A percentile compares a stretch with the other conserved stretches of the same genome.
Conservation (phyloP, 2,797 vertebrate genomes). For the Serranus cabrilla region DNA sequence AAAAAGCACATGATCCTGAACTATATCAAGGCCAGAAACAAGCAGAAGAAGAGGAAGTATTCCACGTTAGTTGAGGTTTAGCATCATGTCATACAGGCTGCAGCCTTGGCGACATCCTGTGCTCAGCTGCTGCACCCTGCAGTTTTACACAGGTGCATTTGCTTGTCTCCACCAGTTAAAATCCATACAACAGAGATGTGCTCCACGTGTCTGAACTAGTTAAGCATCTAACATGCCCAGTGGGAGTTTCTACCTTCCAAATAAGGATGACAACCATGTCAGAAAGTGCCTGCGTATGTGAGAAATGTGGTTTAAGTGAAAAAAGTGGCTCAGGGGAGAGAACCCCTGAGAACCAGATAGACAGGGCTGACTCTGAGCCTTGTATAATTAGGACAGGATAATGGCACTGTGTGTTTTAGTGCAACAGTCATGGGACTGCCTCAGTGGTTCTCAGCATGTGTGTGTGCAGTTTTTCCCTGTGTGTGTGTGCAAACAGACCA, state of each 20-base stretch:
- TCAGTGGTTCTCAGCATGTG: slow-evolving; percentile 2
- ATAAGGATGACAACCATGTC: slow-evolving; percentile 66
- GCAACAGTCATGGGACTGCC: slow-evolving; percentile 69
- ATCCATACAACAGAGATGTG: slow-evolving; percentile 61
- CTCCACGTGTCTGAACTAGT: slow-evolving; percentile 69
- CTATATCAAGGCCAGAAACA: neutral
- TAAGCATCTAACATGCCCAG: slow-evolving; percentile 64
- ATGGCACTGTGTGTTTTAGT: slow-evolving; percentile 64
- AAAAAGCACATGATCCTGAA: neutral
- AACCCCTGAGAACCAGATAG: slow-evolving; percentile 57
- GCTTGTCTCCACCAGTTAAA: slow-evolving; percentile 69
- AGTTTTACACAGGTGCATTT: slow-evolving; percentile 69
- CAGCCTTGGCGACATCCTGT: slow-evolving; percentile 38
- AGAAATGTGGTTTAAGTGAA: slow-evolving; percentile 34
- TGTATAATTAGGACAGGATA: slow-evolving; percentile 72
- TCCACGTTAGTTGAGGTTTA: slow-evolving; percentile 4
- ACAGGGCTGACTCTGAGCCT: slow-evolving; percentile 55
- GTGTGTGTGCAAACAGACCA: slow-evolving; percentile 22
- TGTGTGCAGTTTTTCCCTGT: neutral
- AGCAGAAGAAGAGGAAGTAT: neutral
- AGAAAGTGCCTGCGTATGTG: slow-evolving; percentile 46
- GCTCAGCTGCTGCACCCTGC: slow-evolving; percentile 69
- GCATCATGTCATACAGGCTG: slow-evolving; percentile 8
- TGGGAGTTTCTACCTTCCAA: slow-evolving; percentile 65
- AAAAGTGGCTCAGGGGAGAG: slow-evolving; percentile 55